Evolutionary conservation across 37 sponge, comb jelly and placozoan species (phyloP), one percentile per base, ranked within the genome.

Genomic region (Cliona cf. orientalis): DNA sequence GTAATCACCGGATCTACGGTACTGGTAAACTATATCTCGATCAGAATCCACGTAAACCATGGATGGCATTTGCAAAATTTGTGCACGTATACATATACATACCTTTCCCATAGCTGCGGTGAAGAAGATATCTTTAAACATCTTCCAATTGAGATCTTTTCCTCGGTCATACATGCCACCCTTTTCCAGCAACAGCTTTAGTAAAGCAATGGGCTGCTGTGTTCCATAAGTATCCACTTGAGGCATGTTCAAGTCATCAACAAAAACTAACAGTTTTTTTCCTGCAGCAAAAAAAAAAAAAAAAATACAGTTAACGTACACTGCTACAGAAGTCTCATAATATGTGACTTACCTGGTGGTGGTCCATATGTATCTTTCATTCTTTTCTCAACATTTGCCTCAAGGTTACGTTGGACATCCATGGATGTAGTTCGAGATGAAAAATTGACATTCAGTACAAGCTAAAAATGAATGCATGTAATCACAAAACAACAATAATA

Each of bases 211-310:
- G 25, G 99, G 99, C 72, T 98, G 99, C 80, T 98, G 99, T 5
- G 99, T 96, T 17, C 99, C 99, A 68, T 99, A 99, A 39, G 81
- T 94, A 71, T 99, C 97, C 56, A 96, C 93, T 61, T 96, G 95
- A 4, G 99, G 99, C 99, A 98, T 98, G 71, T 98, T 98, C 99
- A 98, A 92, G 79, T 98, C 99, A 72, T 98, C 99, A 58, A 98
- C 83, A 73, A 96, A 98, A 44, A 98, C 89, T 11, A 98, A 66
- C 58, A 98, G 80, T 42, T 84, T 91, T 86, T 98, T 98, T 21
- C 97, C 87, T 82, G n/a, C 42, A 58, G 42, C 3, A n/a, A 35
- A 23, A 46, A 72, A 31, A 14, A 66, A 29, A 66, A 29, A 66
- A 11, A 22, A 42, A 44, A 41, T n/a, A 31, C 3, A 35, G 32